Base-by-base conservation (phyloP, 2,797 vertebrate genomes). In the Schizopygopsis malacanthus region DNA sequence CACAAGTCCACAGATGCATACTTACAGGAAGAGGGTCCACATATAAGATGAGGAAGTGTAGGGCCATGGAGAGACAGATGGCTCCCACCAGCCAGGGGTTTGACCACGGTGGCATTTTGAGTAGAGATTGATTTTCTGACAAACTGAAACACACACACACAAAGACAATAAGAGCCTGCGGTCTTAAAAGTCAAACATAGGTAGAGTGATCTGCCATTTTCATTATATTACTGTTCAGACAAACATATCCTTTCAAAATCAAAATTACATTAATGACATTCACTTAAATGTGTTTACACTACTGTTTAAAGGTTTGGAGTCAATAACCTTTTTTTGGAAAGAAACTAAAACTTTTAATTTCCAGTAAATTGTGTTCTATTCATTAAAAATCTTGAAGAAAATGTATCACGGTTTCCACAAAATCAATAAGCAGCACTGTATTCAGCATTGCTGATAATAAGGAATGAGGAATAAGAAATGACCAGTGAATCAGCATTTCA, bases 101-200 rank as follows among this genome's bases (percentile, higher is more conserved):
- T 0, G 95, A 94, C 95, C 95, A 96, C 0, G 95, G 95, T 65
- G 95, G 95, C 95, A 96, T 96, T 89, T 96, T 96, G 78, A 96
- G 77, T 81, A 96, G 91, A 28, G 95, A 96, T 92, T 96, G 95
- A 91, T 96, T 96, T 90, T 96, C 95, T 47, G 95, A 96, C 11
- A 96, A 91, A 88, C 95, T 96, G 84, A 10, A 85, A 33, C 5
- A 90, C 37, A 86, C 28, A 76, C 22, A 79, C 7, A 87, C 11
- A 69, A 54, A 84, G 0, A 78, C 20, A 84, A 15, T 59, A 11
- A 47, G 59, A 76, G 33, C 16, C 16, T 41, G 37, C 50, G 11
- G 25, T 37, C 5, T 80, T 80, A 67, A 70, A 70, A 71, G 15
- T 16, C 50, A 45, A 85, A 61, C 25, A 78, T 65, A 45, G 11